Evolutionary conservation across 1,140 invertebrate species (phyloP).

Genomic region (Helicoverpa zea): DNA sequence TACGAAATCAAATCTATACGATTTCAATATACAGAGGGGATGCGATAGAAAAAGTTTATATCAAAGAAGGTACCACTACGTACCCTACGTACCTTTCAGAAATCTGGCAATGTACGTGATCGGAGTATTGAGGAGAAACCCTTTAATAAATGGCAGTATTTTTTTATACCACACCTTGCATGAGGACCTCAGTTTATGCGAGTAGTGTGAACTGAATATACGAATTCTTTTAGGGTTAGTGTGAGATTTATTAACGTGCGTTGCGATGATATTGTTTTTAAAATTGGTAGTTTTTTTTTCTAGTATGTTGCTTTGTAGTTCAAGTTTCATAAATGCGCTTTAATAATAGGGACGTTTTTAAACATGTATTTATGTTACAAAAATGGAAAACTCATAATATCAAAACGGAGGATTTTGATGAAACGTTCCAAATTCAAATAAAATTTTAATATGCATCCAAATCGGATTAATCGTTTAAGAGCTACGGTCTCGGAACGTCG

Average conservation of each 20-base stretch:
- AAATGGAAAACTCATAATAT: too few relatives aligned
- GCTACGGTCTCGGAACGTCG: too few relatives aligned
- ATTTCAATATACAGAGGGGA: conserved; percentile 64
- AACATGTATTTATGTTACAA: too few relatives aligned
- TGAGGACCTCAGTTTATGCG: conserved; percentile 52
- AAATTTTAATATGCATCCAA: too few relatives aligned
- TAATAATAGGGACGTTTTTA: too few relatives aligned
- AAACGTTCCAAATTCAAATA: too few relatives aligned
- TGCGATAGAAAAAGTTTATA: conserved; percentile 58
- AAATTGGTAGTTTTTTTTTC: neutral
- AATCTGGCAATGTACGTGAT: conserved; percentile 59
- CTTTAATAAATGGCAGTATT: conserved; percentile 65
- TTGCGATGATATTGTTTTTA: conserved; percentile 22
- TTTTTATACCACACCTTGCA: conserved; percentile 61
- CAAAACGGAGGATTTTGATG: too few relatives aligned
- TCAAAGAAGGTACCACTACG: conserved; percentile 58
- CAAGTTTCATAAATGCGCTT: too few relatives aligned
- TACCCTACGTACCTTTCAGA: conserved; percentile 63
- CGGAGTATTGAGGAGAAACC: conserved; percentile 52
- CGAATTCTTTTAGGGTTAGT: conserved; percentile 4
- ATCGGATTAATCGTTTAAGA: too few relatives aligned
- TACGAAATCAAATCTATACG: conserved; percentile 59
- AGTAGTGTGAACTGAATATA: conserved; percentile 56
- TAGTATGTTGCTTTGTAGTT: too few relatives aligned
- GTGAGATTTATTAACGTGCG: too few relatives aligned